Evolutionary conservation across 2,888 invertebrate species (phyloP).

Genomic region (Drymonia ruficornis): DNA sequence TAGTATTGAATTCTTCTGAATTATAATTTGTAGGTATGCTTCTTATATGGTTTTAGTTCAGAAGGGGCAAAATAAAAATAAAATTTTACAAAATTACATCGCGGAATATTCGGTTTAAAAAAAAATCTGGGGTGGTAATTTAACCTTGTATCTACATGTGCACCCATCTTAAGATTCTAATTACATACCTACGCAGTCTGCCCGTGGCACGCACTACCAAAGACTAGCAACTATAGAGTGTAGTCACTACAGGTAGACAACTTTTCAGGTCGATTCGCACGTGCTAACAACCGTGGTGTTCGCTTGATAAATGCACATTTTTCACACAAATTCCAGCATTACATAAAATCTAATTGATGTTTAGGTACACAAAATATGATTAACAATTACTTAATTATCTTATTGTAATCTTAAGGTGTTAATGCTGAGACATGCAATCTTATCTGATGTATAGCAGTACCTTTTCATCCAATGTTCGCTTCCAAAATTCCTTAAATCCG

Average conservation of each 20-base stretch:
- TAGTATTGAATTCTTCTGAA: too few relatives aligned
- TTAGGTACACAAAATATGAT: slow-evolving; percentile 2
- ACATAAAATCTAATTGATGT: slow-evolving; percentile 1
- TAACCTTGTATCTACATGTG: too few relatives aligned
- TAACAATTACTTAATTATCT: neutral
- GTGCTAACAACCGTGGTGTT: neutral
- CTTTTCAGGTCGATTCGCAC: neutral
- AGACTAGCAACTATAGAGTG: neutral
- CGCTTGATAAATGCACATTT: neutral
- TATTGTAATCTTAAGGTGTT: neutral
- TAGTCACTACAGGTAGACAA: neutral
- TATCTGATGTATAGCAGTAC: neutral
- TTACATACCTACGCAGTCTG: neutral
- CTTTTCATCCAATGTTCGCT: neutral
- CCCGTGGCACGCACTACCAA: neutral
- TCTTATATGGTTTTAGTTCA: too few relatives aligned
- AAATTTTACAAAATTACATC: too few relatives aligned
- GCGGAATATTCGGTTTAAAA: too few relatives aligned
- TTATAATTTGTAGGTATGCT: too few relatives aligned
- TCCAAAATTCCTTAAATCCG: neutral
- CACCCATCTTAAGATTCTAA: too few relatives aligned
- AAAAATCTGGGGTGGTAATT: too few relatives aligned
- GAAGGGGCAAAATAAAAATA: too few relatives aligned
- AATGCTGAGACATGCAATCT: neutral
- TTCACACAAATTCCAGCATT: neutral